These are phyloP conservation scores for Heliangelus exortis DNA, from an alignment of 2,797 vertebrate genomes.

Conservation along the genomic window DNA sequence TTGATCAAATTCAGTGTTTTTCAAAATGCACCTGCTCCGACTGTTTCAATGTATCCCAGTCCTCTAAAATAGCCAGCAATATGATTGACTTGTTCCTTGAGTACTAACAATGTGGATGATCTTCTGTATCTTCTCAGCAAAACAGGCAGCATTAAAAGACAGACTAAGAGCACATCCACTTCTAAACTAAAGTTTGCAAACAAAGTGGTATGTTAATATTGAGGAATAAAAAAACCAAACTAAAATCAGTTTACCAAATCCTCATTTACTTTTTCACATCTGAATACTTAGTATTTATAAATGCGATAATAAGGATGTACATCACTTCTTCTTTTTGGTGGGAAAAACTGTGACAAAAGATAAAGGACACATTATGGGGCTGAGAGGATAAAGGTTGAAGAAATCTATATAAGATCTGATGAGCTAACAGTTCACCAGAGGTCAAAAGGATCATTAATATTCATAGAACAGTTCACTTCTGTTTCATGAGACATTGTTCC, in stretches of 20 bases:
- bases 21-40: neutral
- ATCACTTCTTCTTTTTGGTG: accelerated
- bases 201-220: neutral
- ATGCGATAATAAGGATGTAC: neutral
- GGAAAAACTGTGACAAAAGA: neutral
- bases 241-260: neutral
- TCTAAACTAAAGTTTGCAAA: neutral
- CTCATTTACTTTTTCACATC: neutral
- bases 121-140: neutral
- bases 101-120: neutral
- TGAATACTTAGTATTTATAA: neutral
- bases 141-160: neutral
- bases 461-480: neutral
- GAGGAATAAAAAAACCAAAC: neutral
- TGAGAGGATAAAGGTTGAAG: neutral
- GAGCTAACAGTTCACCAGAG: neutral
- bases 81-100: neutral
- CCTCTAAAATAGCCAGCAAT: neutral
- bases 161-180: neutral
- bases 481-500: neutral
- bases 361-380: neutral
- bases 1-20: neutral
- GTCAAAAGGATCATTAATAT: neutral
- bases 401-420: neutral
- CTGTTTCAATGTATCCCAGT: neutral